Evolutionary conservation across 1,140 invertebrate species (phyloP).

Genomic region (Eulimnadia texana): DNA sequence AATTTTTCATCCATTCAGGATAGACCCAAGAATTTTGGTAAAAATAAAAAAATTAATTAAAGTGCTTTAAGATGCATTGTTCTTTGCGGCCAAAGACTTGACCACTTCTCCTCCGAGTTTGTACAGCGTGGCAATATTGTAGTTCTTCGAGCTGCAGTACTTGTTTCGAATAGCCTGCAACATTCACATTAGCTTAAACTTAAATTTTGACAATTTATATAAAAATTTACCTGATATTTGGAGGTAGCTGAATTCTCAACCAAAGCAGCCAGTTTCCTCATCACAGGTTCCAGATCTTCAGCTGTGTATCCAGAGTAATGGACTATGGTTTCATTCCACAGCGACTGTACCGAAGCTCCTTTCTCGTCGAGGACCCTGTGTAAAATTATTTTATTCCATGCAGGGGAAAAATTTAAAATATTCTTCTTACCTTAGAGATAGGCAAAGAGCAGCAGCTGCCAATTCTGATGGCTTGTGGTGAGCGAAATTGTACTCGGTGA

Average conservation of each 20-base stretch:
- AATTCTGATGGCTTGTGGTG: slow-evolving; percentile 66
- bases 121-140: slow-evolving; percentile 31
- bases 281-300: slow-evolving; percentile 27
- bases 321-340: slow-evolving; percentile 32
- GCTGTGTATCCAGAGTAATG: slow-evolving; percentile 35
- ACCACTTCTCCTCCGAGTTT: slow-evolving; percentile 26
- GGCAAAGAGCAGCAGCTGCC: slow-evolving; percentile 55
- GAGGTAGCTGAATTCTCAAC: slow-evolving; percentile 29
- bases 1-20: too few relatives aligned
- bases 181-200: background rate
- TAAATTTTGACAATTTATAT: background rate
- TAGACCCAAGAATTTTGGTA: too few relatives aligned
- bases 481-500: slow-evolving; percentile 66
- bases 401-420: background rate
- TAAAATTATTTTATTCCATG: background rate
- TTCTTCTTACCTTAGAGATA: slow-evolving; percentile 38
- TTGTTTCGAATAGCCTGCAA: slow-evolving; percentile 34
- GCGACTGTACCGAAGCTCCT: slow-evolving; percentile 13
- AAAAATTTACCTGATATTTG: slow-evolving; percentile 27
- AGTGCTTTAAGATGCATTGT: background rate
- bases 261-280: slow-evolving; percentile 30
- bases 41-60: too few relatives aligned
- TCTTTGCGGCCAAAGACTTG: background rate
- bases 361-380: slow-evolving; percentile 20
- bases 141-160: slow-evolving; percentile 33